Base-by-base conservation (phyloP, 2,888 invertebrate species). In the Papilio elwesi region DNA sequence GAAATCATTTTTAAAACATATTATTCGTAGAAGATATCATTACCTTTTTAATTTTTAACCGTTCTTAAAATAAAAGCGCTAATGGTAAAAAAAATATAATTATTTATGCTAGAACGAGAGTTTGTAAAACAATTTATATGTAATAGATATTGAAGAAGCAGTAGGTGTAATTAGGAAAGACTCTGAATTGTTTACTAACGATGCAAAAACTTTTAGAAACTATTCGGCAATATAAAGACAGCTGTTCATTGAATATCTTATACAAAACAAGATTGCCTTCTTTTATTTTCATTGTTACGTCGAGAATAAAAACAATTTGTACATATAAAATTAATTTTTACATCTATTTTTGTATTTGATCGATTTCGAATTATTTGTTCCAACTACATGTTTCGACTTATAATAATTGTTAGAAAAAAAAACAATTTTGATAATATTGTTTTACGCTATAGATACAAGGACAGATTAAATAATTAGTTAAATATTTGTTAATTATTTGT, bases 171-270 rank as follows among this genome's bases (percentile, higher is more conserved):
- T 72, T 72, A 72, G 11, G 51, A 15, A 57, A 52, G 15, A 12
- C 48, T 62, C 53, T 72, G 52, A 68, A 72, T 72, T 47, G 63
- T 43, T 49, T 72, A 67, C 67, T 72, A 72, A 72, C 53, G 71
- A 68, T 72, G 68, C 52, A 68, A 72, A 71, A 71, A 71, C 52
- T 71, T 68, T 71, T 43, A 12, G 16, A 38, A 43, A 36, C 43
- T 62, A 62, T n/a, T 38, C 47, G 67, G 52, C 15, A 36, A 68
- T 57, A 15, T 26, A 26, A 59, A 36, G n/a, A 36, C 49, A 53
- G 16, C 53, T 52, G 53, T 47, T 47, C 64, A 49, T 48, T 26
- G 48, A 49, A 51, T 57, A 55, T 16, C n/a, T 10, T 26, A 68
- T 57, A 65, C 48, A 68, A 68, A 68, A 55, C 16, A 16, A 52